Evolutionary conservation across 2,113 vertebrate genomes (phyloP).

Genomic region (Perca schrenkii): DNA sequence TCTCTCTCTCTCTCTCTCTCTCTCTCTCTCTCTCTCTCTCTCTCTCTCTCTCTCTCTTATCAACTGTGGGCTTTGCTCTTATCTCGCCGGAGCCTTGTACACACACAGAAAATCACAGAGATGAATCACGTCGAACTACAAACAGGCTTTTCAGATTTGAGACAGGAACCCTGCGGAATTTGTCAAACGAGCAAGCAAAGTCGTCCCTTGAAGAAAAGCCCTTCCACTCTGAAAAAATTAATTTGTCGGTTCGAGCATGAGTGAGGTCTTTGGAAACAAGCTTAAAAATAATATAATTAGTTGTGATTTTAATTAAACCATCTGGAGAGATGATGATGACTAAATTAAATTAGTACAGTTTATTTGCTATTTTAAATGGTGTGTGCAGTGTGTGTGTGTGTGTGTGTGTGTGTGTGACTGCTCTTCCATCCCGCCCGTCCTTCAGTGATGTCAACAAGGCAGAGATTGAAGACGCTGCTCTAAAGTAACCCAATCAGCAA

Average conservation of each 20-base stretch:
- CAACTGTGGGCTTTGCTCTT: slow-evolving; percentile 50
- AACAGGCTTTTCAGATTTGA: slow-evolving; percentile 35
- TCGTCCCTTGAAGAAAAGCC: slow-evolving; percentile 31
- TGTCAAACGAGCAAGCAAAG: slow-evolving; percentile 30
- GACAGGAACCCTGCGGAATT: slow-evolving; percentile 21
- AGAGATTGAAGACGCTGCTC: slow-evolving; percentile 20
- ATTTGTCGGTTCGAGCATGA: slow-evolving; percentile 9
- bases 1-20: not conserved
- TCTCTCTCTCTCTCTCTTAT: slow-evolving; percentile 31
- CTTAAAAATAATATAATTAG: slow-evolving; percentile 57
- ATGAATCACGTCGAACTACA: slow-evolving; percentile 43
- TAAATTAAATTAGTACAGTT: slow-evolving; percentile 61
- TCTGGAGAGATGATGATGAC: slow-evolving; percentile 49
- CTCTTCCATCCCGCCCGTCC: slow-evolving; percentile 11
- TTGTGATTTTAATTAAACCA: slow-evolving; percentile 61
- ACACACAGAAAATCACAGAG: slow-evolving; percentile 48
- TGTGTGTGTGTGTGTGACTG: not conserved
- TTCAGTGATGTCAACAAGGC: slow-evolving; percentile 30
- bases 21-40: not conserved
- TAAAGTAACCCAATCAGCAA: slow-evolving; percentile 20
- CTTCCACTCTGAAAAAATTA: not conserved
- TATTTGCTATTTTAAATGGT: slow-evolving; percentile 44
- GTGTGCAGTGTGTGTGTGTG: slow-evolving; percentile 3
- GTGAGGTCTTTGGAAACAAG: slow-evolving; percentile 51
- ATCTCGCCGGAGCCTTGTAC: slow-evolving; percentile 48